Base-by-base conservation (phyloP, 1,140 invertebrate species). In the Cyclargus thomasi region DNA sequence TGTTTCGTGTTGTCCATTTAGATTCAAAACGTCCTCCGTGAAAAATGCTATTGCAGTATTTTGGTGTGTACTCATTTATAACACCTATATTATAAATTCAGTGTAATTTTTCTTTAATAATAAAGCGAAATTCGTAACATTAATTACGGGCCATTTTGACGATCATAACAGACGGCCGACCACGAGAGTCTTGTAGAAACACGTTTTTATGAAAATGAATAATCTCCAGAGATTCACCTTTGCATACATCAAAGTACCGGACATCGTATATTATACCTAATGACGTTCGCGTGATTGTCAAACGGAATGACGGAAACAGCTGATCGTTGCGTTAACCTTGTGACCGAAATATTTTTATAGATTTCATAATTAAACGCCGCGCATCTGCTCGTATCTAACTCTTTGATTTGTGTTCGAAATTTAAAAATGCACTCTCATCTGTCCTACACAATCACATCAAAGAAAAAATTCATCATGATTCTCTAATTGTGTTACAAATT, bases 201-300 rank as follows among this genome's bases (percentile, higher is more conserved):
- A 59, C 7, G 17, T 59, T 59, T 55, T 55, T 59, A 21, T 59
- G 55, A 59, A 59, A 18, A 59, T 59, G 3, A 18, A 59, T 59
- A 59, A 59, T 59, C 14, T 59, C 55, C 18, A 20, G 55, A 59
- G 18, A 18, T 20, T 20, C 55, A 59, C 55, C 55, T 59, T 20
- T 59, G 55, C 55, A 59, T 59, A 59, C 62, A 74, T 74, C 72
- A 73, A 73, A 73, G 72, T 62, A 65, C 69, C 72, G 72, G 72
- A 73, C 29, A 65, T 57, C n/a, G 39, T 73, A 68, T 68, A 63
- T 73, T 67, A 73, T 69, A 63, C 55, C 67, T 73, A 73, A 73
- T 71, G 72, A 73, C 63, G 64, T 73, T 64, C 20, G 62, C 57
- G 55, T 47, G 64, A 64, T 57, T 67, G 67, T 69, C 67, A 64